A percentile compares a stretch with the other conserved stretches of the same genome.
Evolutionary conservation across 2,113 vertebrate species (phyloP).

Genomic region (Perca schrenkii): DNA sequence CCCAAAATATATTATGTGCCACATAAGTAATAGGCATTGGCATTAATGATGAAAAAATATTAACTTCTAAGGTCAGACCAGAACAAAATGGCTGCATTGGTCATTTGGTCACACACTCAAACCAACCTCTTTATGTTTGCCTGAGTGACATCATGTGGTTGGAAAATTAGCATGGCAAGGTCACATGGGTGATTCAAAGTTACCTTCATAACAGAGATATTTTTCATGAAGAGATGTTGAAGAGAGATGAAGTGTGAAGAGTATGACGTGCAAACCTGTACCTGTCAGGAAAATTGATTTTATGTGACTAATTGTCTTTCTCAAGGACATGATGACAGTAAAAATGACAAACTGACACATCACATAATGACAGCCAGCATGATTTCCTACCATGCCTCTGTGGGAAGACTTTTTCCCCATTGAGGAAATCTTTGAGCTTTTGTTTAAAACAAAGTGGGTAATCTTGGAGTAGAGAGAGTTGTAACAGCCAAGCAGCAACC

Average conservation of each 20-base stretch:
- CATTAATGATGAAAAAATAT: too few relatives aligned
- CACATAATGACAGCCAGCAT: constrained; percentile 6
- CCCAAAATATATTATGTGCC: too few relatives aligned
- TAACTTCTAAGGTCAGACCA: neutral
- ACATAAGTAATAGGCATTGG: too few relatives aligned
- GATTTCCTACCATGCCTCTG: neutral
- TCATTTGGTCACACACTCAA: neutral
- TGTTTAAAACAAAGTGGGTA: neutral
- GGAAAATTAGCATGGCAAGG: neutral
- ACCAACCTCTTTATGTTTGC: neutral
- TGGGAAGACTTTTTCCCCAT: neutral
- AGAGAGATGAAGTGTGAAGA: neutral
- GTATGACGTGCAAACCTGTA: neutral
- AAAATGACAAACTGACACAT: constrained; percentile 2
- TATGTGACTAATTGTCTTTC: neutral
- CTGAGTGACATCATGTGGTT: neutral
- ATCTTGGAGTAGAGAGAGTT: neutral
- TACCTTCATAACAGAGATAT: neutral
- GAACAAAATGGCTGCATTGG: neutral
- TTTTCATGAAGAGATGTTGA: neutral
- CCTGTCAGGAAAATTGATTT: neutral
- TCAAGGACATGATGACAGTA: constrained; percentile 5
- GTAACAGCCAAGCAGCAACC: too few relatives aligned
- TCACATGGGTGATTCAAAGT: neutral
- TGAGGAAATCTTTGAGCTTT: neutral